phyloP scores from a whole-genome alignment of 1,140 invertebrate species.

The Pteromalus puparum region DNA sequence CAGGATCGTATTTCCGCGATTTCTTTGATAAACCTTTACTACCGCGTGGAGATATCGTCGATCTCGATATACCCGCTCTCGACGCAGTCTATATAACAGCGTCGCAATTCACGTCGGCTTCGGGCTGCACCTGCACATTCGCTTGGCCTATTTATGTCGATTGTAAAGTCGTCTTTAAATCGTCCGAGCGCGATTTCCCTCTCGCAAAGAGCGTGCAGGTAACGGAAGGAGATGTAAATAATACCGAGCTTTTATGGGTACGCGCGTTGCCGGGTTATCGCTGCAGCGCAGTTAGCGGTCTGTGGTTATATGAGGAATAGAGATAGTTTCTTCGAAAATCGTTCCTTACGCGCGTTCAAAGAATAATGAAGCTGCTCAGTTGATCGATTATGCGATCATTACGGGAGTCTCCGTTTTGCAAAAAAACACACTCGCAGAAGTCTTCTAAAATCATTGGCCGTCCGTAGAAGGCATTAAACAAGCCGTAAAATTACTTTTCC shows the following conservation, averaged over 20 bases:
- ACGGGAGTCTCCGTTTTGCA: no score
- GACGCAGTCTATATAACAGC: no score
- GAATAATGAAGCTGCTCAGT: no score
- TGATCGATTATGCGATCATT: neutral
- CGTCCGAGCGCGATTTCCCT: conserved; percentile 10
- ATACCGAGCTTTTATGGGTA: neutral
- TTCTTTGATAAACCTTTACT: neutral
- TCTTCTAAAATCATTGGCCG: neutral
- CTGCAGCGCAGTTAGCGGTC: neutral
- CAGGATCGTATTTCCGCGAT: neutral
- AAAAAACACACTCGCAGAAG: neutral
- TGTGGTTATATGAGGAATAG: neutral
- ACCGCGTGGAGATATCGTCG: no score
- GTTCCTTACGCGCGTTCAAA: no score
- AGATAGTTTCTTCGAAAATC: no score
- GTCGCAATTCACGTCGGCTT: no score
- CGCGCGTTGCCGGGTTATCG: neutral
- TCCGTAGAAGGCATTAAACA: neutral
- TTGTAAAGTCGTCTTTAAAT: conserved; percentile 26
- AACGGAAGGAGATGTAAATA: neutral
- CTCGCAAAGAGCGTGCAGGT: no score
- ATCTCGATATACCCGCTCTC: no score
- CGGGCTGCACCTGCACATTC: neutral
- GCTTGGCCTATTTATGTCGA: conserved; percentile 9
- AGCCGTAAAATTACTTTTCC: neutral